Base-by-base conservation (phyloP, 2,113 vertebrate genomes). In the Hippocampus barbouri region DNA sequence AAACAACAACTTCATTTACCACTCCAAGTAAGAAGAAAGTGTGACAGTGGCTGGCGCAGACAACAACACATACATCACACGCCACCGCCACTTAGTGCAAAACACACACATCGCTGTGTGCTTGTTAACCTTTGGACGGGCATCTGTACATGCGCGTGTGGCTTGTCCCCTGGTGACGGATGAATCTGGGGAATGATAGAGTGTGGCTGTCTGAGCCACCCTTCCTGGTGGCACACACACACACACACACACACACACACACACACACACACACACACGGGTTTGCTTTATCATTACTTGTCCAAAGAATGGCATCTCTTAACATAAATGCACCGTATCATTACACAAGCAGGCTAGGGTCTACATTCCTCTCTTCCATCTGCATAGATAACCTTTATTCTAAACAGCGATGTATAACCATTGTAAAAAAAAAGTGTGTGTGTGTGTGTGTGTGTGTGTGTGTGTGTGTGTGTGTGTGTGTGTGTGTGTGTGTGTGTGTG, bases 71-170 rank as follows among this genome's bases (percentile, higher is more conserved):
- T 79, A 76, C 62, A 84, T 84, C 85, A 79, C 72, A n/a, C 57
- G 0, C 1, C 8, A 49, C 25, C n/a, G 53, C 60, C 67, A 69
- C 68, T 70, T 66, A 61, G 53, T 69, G 68, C 57, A 41, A 82
- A 72, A 72, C 76, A 77, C 72, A 79, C 75, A 66, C 20, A 23
- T 60, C 18, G 20, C 9, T 1, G 34, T 1, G 51, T 34, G 70
- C 79, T 88, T 65, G 57, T 86, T 87, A 86, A 87, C 86, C 86
- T 87, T 75, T 82, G 76, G 67, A 70, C 30, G 8, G 64, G 66
- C 60, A 16, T 77, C 47, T 75, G 65, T 67, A 47, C 49, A 49
- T 6, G 49, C 66, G 74, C 79, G 80, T 81, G 70, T 67, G 41
- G 12, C 49, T 73, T 73, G 66, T 81, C 68, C 71, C 1, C 20